Base-by-base conservation (phyloP, 2,113 vertebrate species). In the Amphilophus citrinellus region DNA sequence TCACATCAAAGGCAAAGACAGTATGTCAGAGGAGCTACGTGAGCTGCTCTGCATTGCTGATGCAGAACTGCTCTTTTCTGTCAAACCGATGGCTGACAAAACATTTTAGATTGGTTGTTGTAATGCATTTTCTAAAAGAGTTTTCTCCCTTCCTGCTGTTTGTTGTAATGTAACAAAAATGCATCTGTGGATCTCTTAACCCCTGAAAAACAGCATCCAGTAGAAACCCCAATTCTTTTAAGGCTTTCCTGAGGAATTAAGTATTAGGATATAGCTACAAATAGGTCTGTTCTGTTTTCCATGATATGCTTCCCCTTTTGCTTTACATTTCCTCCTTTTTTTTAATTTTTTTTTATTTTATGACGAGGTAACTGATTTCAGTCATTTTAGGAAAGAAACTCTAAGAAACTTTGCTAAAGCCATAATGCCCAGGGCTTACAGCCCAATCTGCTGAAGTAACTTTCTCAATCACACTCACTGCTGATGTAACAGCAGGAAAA, bases 1-100 rank as follows among this genome's bases (percentile, higher is more conserved):
- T 88, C 80, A 81, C 87, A 90, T 93, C 90, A 94, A 93, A 92
- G 85, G 27, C 87, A 71, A 86, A 87, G 88, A 83, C 90, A 82
- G 84, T 44, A 65, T 81, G 88, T 88, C 88, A 87, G 87, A 90
- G 76, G 39, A 89, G 82, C 76, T 61, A 6, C 17, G 63, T 50
- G 80, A 42, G 7, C 79, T 62, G 77, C 71, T 86, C 79, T 89
- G 82, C 89, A 82, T 88, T 79, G 61, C 79, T 80, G 79, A 84
- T 92, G 88, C 87, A 77, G 75, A 86, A 18, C 59, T 0, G 3
- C 39, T 53, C 57, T 61, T 65, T 59, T 57, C 84, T 81, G 77
- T 80, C 77, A 65, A 92, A 63, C 61, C 1, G 0, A 11, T 42
- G 81, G 75, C 82, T 91, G 76, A 86, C 73, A 87, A 85, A 87